phyloP scores from a whole-genome alignment of 2,888 invertebrate species.

The Strigamia maritima region DNA sequence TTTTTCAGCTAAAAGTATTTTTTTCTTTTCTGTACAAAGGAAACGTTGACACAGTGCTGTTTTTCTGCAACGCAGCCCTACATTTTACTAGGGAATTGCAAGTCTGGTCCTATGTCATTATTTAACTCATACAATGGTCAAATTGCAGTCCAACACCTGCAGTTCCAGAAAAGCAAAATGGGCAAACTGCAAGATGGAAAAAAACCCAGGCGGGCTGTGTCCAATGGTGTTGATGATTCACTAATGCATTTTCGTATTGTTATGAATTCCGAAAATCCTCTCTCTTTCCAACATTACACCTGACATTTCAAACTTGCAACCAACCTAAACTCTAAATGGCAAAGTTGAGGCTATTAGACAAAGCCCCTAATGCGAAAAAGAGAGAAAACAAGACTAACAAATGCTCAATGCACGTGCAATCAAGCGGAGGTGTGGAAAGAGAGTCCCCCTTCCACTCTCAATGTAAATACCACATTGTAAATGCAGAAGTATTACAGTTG shows the following conservation, averaged over 20 bases:
- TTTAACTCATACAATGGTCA: conserved; percentile 4
- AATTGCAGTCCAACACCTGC: background rate
- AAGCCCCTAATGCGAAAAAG: background rate
- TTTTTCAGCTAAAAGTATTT: background rate
- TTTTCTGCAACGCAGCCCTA: background rate
- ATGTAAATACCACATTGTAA: too few relatives aligned
- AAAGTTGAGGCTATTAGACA: background rate
- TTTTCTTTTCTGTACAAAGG: background rate
- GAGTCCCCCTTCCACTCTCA: background rate
- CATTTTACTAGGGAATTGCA: background rate
- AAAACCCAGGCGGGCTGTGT: background rate
- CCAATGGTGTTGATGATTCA: background rate
- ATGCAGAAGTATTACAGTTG: too few relatives aligned
- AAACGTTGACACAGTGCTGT: background rate
- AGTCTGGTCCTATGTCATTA: background rate
- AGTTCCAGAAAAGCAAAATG: background rate
- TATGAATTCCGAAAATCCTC: background rate
- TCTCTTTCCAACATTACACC: background rate
- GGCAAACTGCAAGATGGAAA: background rate
- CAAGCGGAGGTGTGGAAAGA: background rate
- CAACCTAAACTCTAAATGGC: background rate
- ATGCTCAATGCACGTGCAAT: background rate
- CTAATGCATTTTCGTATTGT: background rate
- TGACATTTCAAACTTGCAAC: background rate
- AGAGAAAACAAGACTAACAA: background rate